Evolutionary conservation across 2,888 invertebrate genomes (phyloP).

Genomic region (Hydropsyche betteni): DNA sequence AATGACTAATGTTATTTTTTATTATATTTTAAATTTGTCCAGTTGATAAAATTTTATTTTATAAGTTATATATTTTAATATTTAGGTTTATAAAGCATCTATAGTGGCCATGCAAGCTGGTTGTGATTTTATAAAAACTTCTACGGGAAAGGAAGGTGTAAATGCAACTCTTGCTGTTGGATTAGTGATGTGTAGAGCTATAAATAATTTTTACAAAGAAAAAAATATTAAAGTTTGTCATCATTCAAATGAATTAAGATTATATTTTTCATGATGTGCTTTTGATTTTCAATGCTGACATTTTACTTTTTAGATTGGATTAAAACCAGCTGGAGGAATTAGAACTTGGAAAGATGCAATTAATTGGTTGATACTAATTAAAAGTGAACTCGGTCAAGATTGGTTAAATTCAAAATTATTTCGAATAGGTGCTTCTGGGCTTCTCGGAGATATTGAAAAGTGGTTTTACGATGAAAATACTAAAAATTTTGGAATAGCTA

Average conservation of each 20-base stretch:
- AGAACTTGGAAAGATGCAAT: constrained; percentile 85
- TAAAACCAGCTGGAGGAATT: constrained; percentile 98
- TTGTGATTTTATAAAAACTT: constrained; percentile 98
- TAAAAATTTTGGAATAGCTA: constrained; percentile 54
- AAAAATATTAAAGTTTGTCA: constrained; percentile 73
- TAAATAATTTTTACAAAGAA: constrained; percentile 76
- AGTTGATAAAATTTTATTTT: neutral
- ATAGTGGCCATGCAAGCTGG: constrained; percentile 95
- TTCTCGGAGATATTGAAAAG: constrained; percentile 81
- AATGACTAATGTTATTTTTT: constrained; percentile 73
- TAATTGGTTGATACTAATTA: constrained; percentile 85
- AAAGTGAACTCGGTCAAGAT: constrained; percentile 83
- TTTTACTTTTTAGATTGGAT: constrained; percentile 72
- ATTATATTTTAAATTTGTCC: constrained; percentile 4
- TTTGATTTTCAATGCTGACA: neutral
- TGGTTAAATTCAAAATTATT: constrained; percentile 87
- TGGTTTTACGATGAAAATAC: constrained; percentile 61
- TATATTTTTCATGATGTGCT: neutral
- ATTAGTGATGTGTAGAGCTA: constrained; percentile 93
- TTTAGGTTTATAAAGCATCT: constrained; percentile 83
- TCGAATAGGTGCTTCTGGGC: constrained; percentile 93
- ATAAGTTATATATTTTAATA: neutral
- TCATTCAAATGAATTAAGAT: neutral
- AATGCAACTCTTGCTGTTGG: constrained; percentile 95
- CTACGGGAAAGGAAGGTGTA: constrained; percentile 94